Base-by-base conservation (phyloP, 2,113 vertebrate genomes). In the Pipa parva region DNA sequence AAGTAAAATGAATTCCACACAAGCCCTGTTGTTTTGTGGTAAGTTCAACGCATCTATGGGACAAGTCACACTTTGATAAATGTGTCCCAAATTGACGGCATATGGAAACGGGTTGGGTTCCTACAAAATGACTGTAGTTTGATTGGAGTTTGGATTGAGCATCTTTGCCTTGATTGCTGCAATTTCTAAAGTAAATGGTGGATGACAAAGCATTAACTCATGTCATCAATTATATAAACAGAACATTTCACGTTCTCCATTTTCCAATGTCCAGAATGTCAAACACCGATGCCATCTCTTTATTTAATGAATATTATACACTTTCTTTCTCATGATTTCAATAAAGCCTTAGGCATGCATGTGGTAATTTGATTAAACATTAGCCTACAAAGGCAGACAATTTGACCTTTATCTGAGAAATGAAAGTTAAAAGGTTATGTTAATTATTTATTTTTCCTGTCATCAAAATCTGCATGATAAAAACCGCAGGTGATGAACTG, bases 341-440 rank as follows among this genome's bases (percentile, higher is more conserved):
- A 54, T 60, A 60, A 69, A 25, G 31, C 65, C 65, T 60, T 42
- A 51, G 56, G 65, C 57, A 13, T 5, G 65, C n/a, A 60, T 52
- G 65, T 31, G 57, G 45, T 20, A 57, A 69, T 69, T 60, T 52
- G 65, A 69, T 69, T 60, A 69, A 60, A 60, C 17, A 60, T 29
- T 42, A 45, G 65, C 22, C 65, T 60, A 69, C 54, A 22, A 60
- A 45, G 27, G 56, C 46, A 42, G 65, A 69, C 65, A 60, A 57
- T 31, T 60, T 69, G 65, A 69, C 65, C 65, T 69, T 69, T 69
- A 26, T 29, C 48, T 52, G 26, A 60, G 56, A 69, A 60, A 69
- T 52, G 57, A 69, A 60, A 60, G 65, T 69, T 69, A 69, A 69
- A 67, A 69, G 65, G 65, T 59, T 69, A 69, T 60, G 65, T 69